Percentiles rank a stretch among this genome's conserved stretches.
Conservation (phyloP, 2,113 vertebrate genomes). For the Hippocampus barbouri region DNA sequence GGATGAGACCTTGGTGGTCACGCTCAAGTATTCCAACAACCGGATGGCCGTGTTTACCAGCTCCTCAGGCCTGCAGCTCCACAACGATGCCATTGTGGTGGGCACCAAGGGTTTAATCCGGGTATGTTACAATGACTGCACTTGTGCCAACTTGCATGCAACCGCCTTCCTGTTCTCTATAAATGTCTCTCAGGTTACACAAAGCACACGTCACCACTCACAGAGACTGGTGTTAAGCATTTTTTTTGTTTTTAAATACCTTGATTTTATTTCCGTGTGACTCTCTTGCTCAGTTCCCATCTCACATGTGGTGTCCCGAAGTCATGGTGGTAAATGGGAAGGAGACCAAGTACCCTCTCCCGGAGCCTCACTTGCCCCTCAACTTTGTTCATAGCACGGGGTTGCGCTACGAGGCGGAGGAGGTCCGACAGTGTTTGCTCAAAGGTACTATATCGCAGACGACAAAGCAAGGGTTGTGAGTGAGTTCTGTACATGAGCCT, state of each 20-base stretch:
- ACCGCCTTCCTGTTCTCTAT: not conserved
- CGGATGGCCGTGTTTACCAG: conserved; percentile 70
- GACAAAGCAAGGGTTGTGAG: too few relatives aligned
- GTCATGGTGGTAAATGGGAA: conserved; percentile 70
- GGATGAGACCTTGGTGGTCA: conserved; percentile 70
- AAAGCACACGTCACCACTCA: not conserved
- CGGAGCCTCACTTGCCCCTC: conserved; percentile 62
- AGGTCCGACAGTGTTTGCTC: conserved; percentile 78
- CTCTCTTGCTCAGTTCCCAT: conserved; percentile 64
- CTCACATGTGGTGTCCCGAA: conserved; percentile 76
- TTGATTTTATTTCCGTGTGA: too few relatives aligned
- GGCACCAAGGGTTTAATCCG: conserved; percentile 76
- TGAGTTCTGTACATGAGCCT: too few relatives aligned
- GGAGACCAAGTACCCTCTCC: conserved; percentile 69
- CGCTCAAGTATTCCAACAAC: conserved; percentile 70
- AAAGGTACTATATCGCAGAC: conserved; percentile 64
- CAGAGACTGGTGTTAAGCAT: not conserved
- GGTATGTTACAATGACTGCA: conserved; percentile 54
- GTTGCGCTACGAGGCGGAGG: conserved; percentile 80
- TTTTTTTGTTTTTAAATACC: not conserved
- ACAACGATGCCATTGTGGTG: conserved; percentile 66
- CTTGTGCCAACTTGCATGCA: not conserved
- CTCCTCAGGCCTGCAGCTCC: conserved; percentile 49
- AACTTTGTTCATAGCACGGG: conserved; percentile 73
- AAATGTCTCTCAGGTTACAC: not conserved